phyloP scores from a whole-genome alignment of 2,888 invertebrate genomes.

The Cephus pulcher region DNA sequence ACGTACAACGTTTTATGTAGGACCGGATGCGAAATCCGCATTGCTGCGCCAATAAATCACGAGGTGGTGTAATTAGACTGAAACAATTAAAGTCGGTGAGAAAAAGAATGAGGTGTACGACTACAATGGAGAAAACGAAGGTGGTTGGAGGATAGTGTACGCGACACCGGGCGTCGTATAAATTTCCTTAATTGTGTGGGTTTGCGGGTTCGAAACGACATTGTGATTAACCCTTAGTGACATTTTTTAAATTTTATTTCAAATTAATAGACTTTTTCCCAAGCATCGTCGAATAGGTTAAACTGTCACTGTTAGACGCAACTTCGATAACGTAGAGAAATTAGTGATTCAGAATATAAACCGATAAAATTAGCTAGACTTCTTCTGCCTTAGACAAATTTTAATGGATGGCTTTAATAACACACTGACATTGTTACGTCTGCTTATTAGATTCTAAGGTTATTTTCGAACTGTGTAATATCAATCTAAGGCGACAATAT shows the following conservation, averaged over 20 bases:
- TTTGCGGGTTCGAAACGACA: not conserved
- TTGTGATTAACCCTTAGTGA: not conserved
- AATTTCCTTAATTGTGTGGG: not conserved
- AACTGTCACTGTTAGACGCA: not conserved
- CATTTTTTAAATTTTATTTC: not conserved
- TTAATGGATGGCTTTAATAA: not conserved
- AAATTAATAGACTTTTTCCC: not conserved
- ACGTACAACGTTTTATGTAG: not conserved
- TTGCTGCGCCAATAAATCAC: not conserved
- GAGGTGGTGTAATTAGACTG: not conserved
- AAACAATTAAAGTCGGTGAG: not conserved
- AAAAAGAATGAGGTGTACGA: not conserved
- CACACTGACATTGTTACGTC: not conserved
- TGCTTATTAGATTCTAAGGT: not conserved
- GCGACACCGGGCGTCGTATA: not conserved
- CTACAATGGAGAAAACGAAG: not conserved
- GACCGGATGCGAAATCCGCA: not conserved
- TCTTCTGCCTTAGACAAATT: not conserved
- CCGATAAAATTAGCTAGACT: too few relatives aligned
- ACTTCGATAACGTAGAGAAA: not conserved
- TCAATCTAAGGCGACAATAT: not conserved
- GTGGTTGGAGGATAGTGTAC: not conserved
- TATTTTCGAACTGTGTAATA: not conserved
- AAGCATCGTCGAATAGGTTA: not conserved
- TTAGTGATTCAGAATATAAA: too few relatives aligned